These are phyloP conservation scores for Leistus spinibarbis DNA, from an alignment of 2,888 invertebrate species.

Conservation along the genomic window DNA sequence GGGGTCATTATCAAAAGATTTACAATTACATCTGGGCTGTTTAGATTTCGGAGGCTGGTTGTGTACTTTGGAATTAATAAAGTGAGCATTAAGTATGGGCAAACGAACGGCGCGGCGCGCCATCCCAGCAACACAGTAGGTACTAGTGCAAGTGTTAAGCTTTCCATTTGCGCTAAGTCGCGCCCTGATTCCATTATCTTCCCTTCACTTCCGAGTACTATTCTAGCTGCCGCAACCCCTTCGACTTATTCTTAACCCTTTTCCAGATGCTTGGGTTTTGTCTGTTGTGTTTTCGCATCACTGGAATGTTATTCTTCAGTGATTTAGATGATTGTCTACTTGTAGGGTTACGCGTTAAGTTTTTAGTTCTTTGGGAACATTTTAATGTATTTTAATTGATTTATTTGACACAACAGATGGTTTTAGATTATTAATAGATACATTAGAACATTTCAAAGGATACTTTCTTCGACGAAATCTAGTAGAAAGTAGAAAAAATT, in stretches of 20 bases:
- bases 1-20: slow-evolving; percentile 35
- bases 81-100: slow-evolving; percentile 28
- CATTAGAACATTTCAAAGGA: too few species aligned
- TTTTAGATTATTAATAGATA: too few species aligned
- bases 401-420: not conserved
- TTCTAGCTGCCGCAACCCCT: not conserved
- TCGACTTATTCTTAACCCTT: slow-evolving; percentile 35
- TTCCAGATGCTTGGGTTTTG: slow-evolving; percentile 11
- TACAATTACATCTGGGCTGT: slow-evolving; percentile 38
- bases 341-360: not conserved
- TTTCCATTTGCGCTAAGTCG: slow-evolving; percentile 36
- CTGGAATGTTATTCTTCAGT: not conserved
- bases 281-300: not conserved
- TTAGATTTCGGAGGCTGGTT: slow-evolving; percentile 12
- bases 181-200: slow-evolving; percentile 34
- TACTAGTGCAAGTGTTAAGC: slow-evolving; percentile 25
- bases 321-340: not conserved
- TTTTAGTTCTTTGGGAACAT: not conserved
- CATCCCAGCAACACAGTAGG: not conserved
- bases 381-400: not conserved
- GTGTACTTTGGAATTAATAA: slow-evolving; percentile 40
- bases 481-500: too few species aligned
- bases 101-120: not conserved
- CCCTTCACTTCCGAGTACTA: not conserved
- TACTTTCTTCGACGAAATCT: too few species aligned